Conservation (phyloP, 2,113 vertebrate genomes). For the Paraplagusia blochii region DNA sequence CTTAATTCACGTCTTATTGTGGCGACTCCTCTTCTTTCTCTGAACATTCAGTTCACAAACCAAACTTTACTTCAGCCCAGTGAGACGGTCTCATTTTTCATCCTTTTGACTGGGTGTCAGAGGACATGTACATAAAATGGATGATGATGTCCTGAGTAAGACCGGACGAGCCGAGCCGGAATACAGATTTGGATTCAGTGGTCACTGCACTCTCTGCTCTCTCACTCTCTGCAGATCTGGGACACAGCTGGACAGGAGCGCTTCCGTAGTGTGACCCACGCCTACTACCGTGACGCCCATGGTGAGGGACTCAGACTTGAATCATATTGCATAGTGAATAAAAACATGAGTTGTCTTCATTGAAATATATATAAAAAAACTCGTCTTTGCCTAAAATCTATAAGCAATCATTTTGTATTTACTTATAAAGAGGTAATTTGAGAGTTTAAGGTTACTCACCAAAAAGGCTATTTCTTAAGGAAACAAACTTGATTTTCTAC, state of each 20-base stretch:
- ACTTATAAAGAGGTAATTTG: too few species aligned
- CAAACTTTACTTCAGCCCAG: not conserved
- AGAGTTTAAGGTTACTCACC: too few species aligned
- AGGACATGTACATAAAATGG: conserved; percentile 9
- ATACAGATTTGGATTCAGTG: conserved; percentile 1
- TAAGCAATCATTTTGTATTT: too few species aligned
- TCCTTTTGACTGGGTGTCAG: conserved; percentile 10
- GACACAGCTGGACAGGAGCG: conserved; percentile 91
- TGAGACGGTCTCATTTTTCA: conserved; percentile 14
- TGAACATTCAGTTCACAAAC: not conserved
- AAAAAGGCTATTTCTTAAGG: too few species aligned
- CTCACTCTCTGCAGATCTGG: conserved; percentile 62
- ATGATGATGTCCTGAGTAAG: conserved; percentile 4
- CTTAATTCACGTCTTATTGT: too few species aligned
- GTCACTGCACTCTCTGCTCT: conserved; percentile 21
- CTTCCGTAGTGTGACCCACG: conserved; percentile 87
- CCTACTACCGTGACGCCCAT: conserved; percentile 88
- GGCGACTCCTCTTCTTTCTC: too few species aligned
- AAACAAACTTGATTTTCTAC: too few species aligned
- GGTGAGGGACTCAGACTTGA: conserved; percentile 75
- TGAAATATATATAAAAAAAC: conserved; percentile 1
- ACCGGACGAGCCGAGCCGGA: conserved; percentile 6
- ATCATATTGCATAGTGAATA: not conserved
- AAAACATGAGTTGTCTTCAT: not conserved
- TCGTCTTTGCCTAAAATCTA: too few species aligned